A percentile compares a stretch with the other conserved stretches of the same genome.
Evolutionary conservation across 2,797 vertebrate genomes (phyloP).

Genomic region (Danionella dracula): DNA sequence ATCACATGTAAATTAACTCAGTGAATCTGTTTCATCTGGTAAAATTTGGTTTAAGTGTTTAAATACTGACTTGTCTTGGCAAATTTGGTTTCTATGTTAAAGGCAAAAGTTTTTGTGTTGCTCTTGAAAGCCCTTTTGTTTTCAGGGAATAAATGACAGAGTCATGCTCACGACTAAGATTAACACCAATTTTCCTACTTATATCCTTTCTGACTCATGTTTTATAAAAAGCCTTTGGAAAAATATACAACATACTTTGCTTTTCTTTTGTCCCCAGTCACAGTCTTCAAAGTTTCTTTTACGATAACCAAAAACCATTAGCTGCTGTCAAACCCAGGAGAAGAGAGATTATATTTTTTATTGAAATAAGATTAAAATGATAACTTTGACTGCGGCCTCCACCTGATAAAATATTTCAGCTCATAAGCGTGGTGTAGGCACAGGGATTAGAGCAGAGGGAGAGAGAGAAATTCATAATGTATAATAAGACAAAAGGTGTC

Average conservation of each 20-base stretch:
- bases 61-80: no score
- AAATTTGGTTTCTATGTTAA: no score
- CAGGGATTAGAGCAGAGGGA: slow-evolving; percentile 75
- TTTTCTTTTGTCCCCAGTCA: slow-evolving; percentile 52
- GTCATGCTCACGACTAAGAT: background rate
- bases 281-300: slow-evolving; percentile 80
- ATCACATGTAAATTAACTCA: no score
- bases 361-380: slow-evolving; percentile 95
- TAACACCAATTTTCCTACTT: slow-evolving; percentile 36
- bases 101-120: no score
- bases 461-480: slow-evolving; percentile 73
- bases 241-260: slow-evolving; percentile 60
- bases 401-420: slow-evolving; percentile 96
- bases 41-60: no score
- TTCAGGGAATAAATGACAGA: slow-evolving; percentile 1
- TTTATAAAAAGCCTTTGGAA: slow-evolving; percentile 71
- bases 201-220: slow-evolving; percentile 46
- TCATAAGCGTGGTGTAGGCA: slow-evolving; percentile 86
- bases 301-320: slow-evolving; percentile 91
- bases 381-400: slow-evolving; percentile 84
- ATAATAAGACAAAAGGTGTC: slow-evolving; percentile 80
- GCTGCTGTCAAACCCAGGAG: slow-evolving; percentile 80
- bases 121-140: background rate
- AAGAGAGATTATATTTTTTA: slow-evolving; percentile 91
- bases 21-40: no score